Conservation (phyloP, 2,888 invertebrate genomes). For the Caenorhabditis sinica region DNA sequence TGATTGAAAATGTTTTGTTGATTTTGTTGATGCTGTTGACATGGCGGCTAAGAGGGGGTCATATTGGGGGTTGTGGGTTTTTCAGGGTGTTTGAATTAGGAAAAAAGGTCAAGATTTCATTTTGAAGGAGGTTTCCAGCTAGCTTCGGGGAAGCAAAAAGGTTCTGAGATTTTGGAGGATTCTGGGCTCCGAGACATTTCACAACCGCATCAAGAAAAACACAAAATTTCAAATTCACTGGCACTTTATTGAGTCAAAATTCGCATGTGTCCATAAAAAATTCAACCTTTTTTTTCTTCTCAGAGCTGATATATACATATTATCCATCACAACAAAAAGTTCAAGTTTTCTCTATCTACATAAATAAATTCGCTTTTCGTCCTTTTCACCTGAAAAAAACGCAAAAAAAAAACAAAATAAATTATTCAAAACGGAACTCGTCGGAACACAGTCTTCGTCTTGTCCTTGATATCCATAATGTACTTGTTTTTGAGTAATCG, state of each 20-base stretch:
- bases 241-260: constrained; percentile 53
- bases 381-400: neutral
- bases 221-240: constrained; percentile 12
- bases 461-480: constrained; percentile 67
- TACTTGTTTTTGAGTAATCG: constrained; percentile 64
- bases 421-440: constrained; percentile 58
- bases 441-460: constrained; percentile 48
- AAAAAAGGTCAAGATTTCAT: no score
- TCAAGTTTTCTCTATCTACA: neutral
- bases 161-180: no score
- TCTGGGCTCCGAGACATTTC: neutral
- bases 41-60: no score
- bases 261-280: neutral
- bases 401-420: neutral
- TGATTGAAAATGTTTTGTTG: no score
- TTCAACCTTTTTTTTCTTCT: neutral
- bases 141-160: no score
- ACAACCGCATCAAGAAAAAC: no score
- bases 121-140: no score
- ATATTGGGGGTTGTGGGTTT: no score
- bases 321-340: constrained; percentile 9
- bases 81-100: no score
- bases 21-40: no score
- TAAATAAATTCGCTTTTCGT: neutral
- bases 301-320: neutral